Evolutionary conservation across 1,140 invertebrate species (phyloP).

Genomic region (Lithobius niger): DNA sequence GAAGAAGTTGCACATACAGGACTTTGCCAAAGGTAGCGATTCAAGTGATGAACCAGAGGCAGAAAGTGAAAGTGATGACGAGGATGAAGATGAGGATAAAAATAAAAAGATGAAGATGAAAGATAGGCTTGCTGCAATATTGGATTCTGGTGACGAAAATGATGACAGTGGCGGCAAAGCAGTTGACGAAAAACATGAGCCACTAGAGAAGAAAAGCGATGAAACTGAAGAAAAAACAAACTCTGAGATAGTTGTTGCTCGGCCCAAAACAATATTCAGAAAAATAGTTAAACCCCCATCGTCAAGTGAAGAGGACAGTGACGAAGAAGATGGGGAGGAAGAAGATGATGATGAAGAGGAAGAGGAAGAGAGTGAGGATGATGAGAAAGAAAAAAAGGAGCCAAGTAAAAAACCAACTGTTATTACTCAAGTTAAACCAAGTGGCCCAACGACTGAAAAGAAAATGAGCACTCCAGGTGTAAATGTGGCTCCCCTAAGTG

Average conservation of each 20-base stretch:
- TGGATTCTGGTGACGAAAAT: constrained; percentile 13
- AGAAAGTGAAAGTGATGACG: constrained; percentile 11
- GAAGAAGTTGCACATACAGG: constrained; percentile 16
- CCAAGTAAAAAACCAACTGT: no score
- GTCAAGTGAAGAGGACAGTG: neutral
- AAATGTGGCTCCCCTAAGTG: no score
- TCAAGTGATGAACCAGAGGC: neutral
- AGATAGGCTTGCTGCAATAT: no score
- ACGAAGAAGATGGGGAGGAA: neutral
- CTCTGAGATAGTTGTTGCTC: no score
- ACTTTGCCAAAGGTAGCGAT: constrained; percentile 13
- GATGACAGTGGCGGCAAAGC: constrained; percentile 4
- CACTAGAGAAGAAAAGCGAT: no score
- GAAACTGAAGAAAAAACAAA: no score
- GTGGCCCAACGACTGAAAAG: no score
- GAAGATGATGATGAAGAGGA: constrained; percentile 8
- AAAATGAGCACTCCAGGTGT: no score
- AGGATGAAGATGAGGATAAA: constrained; percentile 7
- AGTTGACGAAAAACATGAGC: neutral
- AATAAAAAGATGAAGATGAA: constrained; percentile 4
- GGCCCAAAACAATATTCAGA: no score
- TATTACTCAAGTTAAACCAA: no score
- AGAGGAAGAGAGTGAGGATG: neutral
- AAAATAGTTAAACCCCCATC: no score
- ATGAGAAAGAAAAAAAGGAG: neutral